Base-by-base conservation (phyloP, 2,113 vertebrate species). In the Epinephelus moara region DNA sequence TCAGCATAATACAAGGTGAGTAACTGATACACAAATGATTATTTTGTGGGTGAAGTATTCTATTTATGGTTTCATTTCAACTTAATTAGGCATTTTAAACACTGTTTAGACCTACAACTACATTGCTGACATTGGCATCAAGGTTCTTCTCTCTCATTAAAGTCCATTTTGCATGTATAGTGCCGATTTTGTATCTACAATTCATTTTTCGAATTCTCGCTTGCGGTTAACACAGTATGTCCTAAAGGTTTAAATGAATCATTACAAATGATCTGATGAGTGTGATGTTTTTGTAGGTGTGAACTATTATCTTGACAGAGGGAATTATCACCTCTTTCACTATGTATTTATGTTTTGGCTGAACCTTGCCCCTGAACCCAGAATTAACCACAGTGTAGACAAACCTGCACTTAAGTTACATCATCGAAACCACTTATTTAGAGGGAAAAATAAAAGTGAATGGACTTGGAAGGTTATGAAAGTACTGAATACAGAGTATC, bases 341-440 rank as follows among this genome's bases (percentile, higher is more conserved):
- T 37, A 55, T 25, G 5, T 11, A 87, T 71, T 60, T 14, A 57
- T 52, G 49, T 69, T 73, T 87, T n/a, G n/a, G n/a, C 2, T 70
- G 57, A 6, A 56, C 15, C 7, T 55, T 30, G 4, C 12, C 15
- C 30, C 14, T 63, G 37, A 70, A 78, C 25, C 15, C 56, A 19
- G 19, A 23, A 69, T 70, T 74, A 70, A 74, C 50, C 69, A 81
- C 23, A 70, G 57, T 30, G 4, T 27, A 74, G 52, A 23, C 30
- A 45, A 13, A 49, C 53, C 81, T 15, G 10, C 63, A 78, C 66
- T 81, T 74, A 33, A 47, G 17, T 21, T 74, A 1, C 4, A 21
- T 74, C 70, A 81, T 59, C 68, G 59, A 52, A 84, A 62, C 81
- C 57, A 55, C 52, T 42, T 66, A 75, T 81, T 73, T 55, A 37